Conservation (phyloP, 2,888 invertebrate species). For the Caenorhabditis imperialis region DNA sequence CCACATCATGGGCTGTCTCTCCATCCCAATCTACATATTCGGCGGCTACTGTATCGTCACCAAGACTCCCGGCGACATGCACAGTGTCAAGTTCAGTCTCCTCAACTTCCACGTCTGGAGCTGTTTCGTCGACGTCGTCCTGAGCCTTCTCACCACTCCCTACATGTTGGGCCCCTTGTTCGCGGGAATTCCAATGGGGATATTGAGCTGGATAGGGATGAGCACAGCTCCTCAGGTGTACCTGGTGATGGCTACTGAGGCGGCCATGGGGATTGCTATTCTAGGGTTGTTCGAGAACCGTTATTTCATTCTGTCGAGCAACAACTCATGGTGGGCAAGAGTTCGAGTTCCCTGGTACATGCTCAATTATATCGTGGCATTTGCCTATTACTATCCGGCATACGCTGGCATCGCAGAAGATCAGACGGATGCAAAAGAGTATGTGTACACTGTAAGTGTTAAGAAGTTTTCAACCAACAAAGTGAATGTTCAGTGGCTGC, state of each 20-base stretch:
- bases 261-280: not conserved
- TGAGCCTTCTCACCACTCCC: conserved; percentile 1
- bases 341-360: not conserved
- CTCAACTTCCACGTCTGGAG: conserved; percentile 1
- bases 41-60: conserved; percentile 23
- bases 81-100: not conserved
- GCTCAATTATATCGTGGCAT: not conserved
- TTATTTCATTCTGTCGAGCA: not conserved
- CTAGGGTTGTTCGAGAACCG: conserved; percentile 4
- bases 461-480: no score
- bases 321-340: not conserved
- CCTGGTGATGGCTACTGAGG: not conserved
- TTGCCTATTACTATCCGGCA: conserved; percentile 1
- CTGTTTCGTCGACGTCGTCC: not conserved
- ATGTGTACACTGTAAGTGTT: not conserved
- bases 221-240: not conserved
- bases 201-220: not conserved
- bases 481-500: conserved; percentile 4
- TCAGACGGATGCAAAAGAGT: not conserved
- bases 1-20: not conserved
- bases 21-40: conserved; percentile 7
- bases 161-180: conserved; percentile 1
- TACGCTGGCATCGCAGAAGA: not conserved
- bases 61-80: conserved; percentile 10
- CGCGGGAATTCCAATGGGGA: conserved; percentile 7